Base-by-base conservation (phyloP, 2,113 vertebrate genomes). In the Misgurnus anguillicaudatus region DNA sequence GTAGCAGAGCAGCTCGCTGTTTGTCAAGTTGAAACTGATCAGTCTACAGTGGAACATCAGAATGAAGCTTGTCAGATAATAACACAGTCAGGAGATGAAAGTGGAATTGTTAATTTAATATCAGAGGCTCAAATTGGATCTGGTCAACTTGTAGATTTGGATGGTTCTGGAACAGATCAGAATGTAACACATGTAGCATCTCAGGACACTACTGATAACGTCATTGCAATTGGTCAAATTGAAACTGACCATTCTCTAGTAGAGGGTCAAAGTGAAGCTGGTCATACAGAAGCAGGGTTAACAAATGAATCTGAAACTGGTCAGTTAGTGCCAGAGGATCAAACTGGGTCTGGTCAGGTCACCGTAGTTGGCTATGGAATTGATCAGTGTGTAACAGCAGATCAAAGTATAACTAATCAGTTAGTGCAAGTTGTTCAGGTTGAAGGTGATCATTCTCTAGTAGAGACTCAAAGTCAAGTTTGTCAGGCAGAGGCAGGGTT, bases 331-430 rank as follows among this genome's bases (percentile, higher is more conserved):
- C 13, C 14, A 60, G 75, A 19, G 16, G n/a, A 38, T 39, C 68
- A 53, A 55, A 61, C 21, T 41, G 65, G 17, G 19, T 69, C 53
- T 4, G 19, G 9, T 36, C 45, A 70, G 21, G 7, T 14, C 17
- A 72, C 39, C 36, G 31, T 72, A 57, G 36, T 55, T 10, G 17
- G 39, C 5, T 41, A 31, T 41, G 53, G 3, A 72, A 72, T 41
- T 72, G 17, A 72, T 8, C 69, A 8, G 6, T 55, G 58, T 51
- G 67, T 38, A 62, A 61, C 57, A 70, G 66, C 42, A 45, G 42
- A 45, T 6, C 5, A 45, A 45, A 45, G 9, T 45, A 45, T 6
- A 45, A 45, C 42, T 45, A 4, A 9, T 45, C 24, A 31, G 24
- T 31, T 31, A 31, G 24, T 31, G 24, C 24, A 31, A 31, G 24